Base-by-base conservation (phyloP, 2,888 invertebrate genomes). In the Eupithecia tripunctaria region DNA sequence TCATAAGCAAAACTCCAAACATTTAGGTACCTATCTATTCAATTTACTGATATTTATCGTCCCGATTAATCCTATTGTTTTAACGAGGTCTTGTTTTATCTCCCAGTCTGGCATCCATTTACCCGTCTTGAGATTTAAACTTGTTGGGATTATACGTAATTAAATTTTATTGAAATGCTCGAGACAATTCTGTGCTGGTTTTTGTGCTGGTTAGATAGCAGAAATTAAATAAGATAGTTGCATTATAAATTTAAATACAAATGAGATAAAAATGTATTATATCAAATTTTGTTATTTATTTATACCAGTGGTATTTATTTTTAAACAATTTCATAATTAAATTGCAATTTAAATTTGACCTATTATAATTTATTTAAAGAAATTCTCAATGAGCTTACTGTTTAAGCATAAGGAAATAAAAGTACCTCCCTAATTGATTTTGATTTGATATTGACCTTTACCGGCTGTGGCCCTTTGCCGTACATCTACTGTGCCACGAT, bases 1-100 rank as follows among this genome's bases (percentile, higher is more conserved):
- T 51, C 41, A 15, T 62, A 60, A 63, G 47, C 25, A 43, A 60
- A 73, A 14, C 68, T 71, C 67, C 21, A 73, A 68, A 41, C 62
- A n/a, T n/a, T n/a, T n/a, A 59, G 62, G 69, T 71, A 56, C 59
- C 62, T n/a, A 67, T 69, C 73, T 71, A 70, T 77, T 73, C 72
- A 76, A 76, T 74, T 74, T 66, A 51, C 56, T 36, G 63, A 64
- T 75, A 68, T 70, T 70, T 43, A 66, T 73, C 74, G 66, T 67
- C 32, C 41, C 18, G 29, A 67, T 75, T 67, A 63, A 71, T 66
- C 47, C 25, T 29, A 70, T 67, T 73, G 72, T 72, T 72, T 71
- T 56, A 71, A 66, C 21, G 59, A 63, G 68, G 29, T 66, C 63
- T 41, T 68, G 15, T 27, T 60, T 72, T 63, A 70, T 74, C 72